A percentile compares a stretch with the other conserved stretches of the same genome.
Conservation (phyloP, 2,797 vertebrate genomes). For the Gallinago stenura region DNA sequence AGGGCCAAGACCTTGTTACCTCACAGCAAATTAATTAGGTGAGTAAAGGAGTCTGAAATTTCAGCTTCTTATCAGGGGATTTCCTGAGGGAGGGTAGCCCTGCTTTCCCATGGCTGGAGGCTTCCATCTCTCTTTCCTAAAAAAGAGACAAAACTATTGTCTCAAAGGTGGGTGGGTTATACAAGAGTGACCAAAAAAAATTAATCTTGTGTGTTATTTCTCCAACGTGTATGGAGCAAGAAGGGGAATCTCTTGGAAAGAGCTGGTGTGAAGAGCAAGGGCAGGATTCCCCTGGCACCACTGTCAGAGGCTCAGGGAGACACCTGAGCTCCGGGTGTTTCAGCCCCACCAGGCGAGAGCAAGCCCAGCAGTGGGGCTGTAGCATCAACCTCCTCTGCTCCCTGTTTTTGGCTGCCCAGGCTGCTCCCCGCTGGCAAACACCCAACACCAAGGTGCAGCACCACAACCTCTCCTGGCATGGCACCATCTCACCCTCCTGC, state of each 20-base stretch:
- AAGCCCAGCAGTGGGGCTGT: fast-evolving
- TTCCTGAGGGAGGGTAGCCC: neutral
- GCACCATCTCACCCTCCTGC: neutral
- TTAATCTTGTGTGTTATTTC: neutral
- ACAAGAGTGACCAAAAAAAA: neutral
- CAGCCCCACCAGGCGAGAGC: neutral
- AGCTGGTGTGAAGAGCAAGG: neutral
- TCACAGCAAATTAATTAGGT: neutral
- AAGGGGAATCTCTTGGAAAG: neutral
- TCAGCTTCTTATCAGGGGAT: neutral
- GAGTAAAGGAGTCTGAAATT: neutral
- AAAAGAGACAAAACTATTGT: neutral
- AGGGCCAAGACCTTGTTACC: neutral
- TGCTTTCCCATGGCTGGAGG: neutral
- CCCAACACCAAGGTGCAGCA: fast-evolving
- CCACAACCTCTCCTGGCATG: fast-evolving
- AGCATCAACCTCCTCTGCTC: neutral
- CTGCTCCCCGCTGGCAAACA: neutral
- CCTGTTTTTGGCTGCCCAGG: neutral
- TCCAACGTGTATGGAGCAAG: neutral
- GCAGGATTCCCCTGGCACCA: fast-evolving
- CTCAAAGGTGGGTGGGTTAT: neutral
- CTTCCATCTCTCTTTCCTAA: neutral
- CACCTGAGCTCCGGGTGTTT: neutral
- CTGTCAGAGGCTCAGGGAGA: neutral